phyloP scores from a whole-genome alignment of 2,797 vertebrate species.

The Pseudomugil gertrudae region DNA sequence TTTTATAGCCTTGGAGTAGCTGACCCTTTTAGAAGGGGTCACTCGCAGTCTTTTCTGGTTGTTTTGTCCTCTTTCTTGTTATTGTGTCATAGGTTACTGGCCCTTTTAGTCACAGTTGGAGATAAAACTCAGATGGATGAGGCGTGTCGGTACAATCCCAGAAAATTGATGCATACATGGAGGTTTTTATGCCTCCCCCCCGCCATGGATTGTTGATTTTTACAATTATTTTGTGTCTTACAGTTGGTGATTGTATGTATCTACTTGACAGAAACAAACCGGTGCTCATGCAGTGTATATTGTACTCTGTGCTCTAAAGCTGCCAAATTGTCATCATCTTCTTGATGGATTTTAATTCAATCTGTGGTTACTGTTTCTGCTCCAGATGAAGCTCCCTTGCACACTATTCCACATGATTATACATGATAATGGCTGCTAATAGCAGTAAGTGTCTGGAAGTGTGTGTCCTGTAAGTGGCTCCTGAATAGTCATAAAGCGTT shows the following conservation, averaged over 20 bases:
- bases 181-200: constrained; percentile 26
- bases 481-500: constrained; percentile 68
- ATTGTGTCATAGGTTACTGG: constrained; percentile 62
- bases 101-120: constrained; percentile 68
- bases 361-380: constrained; percentile 24
- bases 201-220: constrained; percentile 12
- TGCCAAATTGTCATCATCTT: constrained; percentile 47
- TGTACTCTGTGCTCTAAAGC: constrained; percentile 10
- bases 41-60: constrained; percentile 63
- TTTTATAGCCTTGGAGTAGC: constrained; percentile 63
- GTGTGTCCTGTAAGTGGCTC: constrained; percentile 56
- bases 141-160: constrained; percentile 29
- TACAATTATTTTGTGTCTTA: constrained; percentile 1
- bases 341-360: constrained; percentile 50
- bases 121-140: constrained; percentile 42
- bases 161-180: constrained; percentile 19
- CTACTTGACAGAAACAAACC: background rate
- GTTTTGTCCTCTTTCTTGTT: constrained; percentile 56
- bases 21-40: constrained; percentile 76
- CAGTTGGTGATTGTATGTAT: constrained; percentile 1
- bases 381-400: constrained; percentile 41
- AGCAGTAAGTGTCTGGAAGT: constrained; percentile 59
- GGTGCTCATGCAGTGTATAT: constrained; percentile 1
- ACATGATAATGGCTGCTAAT: constrained; percentile 68
- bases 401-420: constrained; percentile 69